Evolutionary conservation across 2,888 invertebrate species (phyloP).

Genomic region (Heterodera filipjevi): DNA sequence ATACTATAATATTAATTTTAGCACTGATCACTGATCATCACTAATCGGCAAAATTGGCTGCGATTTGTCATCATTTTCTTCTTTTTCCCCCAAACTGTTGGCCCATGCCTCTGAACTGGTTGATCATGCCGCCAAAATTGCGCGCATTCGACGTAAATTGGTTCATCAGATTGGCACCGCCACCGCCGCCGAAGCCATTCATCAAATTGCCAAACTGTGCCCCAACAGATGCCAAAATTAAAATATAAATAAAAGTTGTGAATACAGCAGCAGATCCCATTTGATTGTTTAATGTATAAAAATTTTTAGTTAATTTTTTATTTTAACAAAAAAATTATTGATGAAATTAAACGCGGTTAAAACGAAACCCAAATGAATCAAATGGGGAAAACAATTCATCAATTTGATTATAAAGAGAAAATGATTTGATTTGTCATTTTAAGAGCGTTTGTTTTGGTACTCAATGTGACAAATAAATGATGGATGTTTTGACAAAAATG

Average conservation of each 20-base stretch:
- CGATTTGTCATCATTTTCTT: background rate
- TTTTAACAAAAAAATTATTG: no score
- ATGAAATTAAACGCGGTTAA: no score
- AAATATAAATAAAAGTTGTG: background rate
- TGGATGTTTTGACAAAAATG: no score
- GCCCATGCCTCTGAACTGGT: background rate
- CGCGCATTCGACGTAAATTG: background rate
- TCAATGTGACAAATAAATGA: no score
- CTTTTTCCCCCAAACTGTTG: background rate
- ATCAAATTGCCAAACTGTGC: constrained; percentile 3
- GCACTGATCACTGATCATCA: no score
- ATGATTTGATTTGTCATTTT: no score
- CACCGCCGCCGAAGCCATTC: background rate
- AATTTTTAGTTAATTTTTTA: background rate
- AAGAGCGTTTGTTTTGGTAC: background rate
- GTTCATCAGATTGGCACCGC: background rate
- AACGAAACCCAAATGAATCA: no score
- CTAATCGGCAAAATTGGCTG: no score
- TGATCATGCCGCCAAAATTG: constrained; percentile 3
- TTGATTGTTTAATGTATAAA: background rate
- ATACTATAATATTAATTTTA: no score
- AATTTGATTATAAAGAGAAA: no score
- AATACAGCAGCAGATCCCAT: background rate
- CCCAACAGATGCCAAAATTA: background rate
- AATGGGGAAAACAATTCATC: no score